phyloP scores from a whole-genome alignment of 2,113 vertebrate genomes.

The Rhineura floridana region DNA sequence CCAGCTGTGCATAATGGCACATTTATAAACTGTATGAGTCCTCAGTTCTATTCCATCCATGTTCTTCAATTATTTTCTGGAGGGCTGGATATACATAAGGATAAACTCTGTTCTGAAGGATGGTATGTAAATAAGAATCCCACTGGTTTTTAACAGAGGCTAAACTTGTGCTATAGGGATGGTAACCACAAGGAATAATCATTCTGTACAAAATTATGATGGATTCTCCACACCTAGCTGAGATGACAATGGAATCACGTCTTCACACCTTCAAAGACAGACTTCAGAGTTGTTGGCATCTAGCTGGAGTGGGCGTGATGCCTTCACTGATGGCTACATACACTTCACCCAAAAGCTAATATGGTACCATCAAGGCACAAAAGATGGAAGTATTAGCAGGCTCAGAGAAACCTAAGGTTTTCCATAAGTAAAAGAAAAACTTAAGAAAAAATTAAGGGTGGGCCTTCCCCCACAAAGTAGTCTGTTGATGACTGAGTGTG shows the following conservation, averaged over 20 bases:
- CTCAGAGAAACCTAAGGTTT: not conserved
- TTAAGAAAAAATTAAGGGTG: too few relatives aligned
- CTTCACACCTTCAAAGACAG: not conserved
- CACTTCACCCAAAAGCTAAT: too few relatives aligned
- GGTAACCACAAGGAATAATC: not conserved
- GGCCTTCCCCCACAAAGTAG: too few relatives aligned
- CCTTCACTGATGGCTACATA: not conserved
- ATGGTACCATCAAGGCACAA: too few relatives aligned
- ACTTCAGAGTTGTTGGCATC: too few relatives aligned
- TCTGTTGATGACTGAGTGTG: not conserved
- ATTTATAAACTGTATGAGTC: conserved; percentile 14
- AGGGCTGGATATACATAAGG: not conserved
- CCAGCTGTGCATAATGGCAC: conserved; percentile 17
- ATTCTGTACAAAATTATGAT: not conserved
- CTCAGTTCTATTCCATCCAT: not conserved
- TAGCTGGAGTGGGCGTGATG: not conserved
- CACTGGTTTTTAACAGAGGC: not conserved
- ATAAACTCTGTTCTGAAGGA: not conserved
- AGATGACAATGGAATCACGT: not conserved
- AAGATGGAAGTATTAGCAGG: not conserved
- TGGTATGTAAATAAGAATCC: not conserved
- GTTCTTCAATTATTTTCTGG: not conserved
- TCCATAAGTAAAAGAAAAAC: not conserved
- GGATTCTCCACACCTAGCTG: not conserved
- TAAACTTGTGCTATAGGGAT: not conserved